Percentiles rank a stretch among this genome's conserved stretches.
Evolutionary conservation across 1,140 invertebrate species (phyloP).

Genomic region (Drosophila cardini): DNA sequence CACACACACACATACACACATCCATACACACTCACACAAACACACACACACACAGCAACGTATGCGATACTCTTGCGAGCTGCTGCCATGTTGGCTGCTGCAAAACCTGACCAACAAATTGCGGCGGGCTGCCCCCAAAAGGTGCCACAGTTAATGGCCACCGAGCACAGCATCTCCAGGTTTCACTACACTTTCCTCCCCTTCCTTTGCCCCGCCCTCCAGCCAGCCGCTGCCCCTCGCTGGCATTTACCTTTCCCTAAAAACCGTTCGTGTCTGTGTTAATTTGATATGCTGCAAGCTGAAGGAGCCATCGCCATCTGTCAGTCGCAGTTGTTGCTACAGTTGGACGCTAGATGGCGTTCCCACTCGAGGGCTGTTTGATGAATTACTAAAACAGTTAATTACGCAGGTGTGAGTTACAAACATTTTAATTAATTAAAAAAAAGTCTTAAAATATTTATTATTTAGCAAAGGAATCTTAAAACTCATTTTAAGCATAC

Average conservation of each 20-base stretch:
- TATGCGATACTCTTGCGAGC: neutral
- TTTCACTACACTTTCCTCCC: slow-evolving; percentile 22
- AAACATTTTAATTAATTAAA: too few species aligned
- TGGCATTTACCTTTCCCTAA: slow-evolving; percentile 14
- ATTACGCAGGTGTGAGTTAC: neutral
- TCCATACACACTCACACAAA: neutral
- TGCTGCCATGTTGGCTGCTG: slow-evolving; percentile 17
- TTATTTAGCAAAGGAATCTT: too few species aligned
- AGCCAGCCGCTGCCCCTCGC: neutral
- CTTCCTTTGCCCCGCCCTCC: neutral
- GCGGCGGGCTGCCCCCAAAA: slow-evolving; percentile 71
- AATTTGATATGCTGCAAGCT: slow-evolving; percentile 79
- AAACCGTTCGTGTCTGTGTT: slow-evolving; percentile 68
- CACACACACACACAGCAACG: neutral
- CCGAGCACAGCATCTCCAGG: slow-evolving; percentile 54
- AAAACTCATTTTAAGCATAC: too few species aligned
- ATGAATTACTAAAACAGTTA: slow-evolving; percentile 37
- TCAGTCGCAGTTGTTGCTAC: slow-evolving; percentile 62
- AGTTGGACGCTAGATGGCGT: slow-evolving; percentile 52
- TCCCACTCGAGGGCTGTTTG: slow-evolving; percentile 23
- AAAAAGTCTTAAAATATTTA: too few species aligned
- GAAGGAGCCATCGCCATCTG: slow-evolving; percentile 69
- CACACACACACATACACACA: slow-evolving; percentile 22
- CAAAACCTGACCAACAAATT: slow-evolving; percentile 78
- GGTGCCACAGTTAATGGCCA: slow-evolving; percentile 81